Conservation (phyloP, 2,797 vertebrate genomes). For the Eidolon dupreanum region DNA sequence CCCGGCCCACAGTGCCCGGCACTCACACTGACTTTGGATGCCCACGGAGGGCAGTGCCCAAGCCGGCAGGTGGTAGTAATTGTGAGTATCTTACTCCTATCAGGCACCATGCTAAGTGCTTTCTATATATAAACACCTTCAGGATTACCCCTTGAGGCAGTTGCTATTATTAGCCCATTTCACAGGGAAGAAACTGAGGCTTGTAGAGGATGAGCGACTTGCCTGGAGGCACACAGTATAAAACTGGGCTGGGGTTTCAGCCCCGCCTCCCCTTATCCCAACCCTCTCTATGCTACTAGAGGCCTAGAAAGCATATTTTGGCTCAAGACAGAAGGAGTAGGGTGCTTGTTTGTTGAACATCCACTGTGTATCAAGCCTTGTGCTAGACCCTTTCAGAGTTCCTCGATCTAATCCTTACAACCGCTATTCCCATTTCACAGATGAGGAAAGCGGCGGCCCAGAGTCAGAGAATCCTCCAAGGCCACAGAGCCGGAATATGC, state of each 20-base stretch:
- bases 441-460: neutral
- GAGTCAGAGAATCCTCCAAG: neutral
- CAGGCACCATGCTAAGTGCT: neutral
- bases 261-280: neutral
- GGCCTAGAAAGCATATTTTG: neutral
- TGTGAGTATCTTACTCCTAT: rapidly evolving
- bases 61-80: rapidly evolving
- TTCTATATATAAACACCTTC: neutral
- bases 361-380: neutral
- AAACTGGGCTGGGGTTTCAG: neutral
- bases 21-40: rapidly evolving
- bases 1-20: rapidly evolving
- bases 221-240: neutral
- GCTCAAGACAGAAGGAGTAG: neutral
- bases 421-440: neutral
- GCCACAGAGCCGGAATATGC: neutral
- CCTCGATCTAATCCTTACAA: no score
- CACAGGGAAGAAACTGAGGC: neutral
- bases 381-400: neutral
- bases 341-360: neutral
- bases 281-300: neutral
- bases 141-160: neutral
- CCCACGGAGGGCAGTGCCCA: neutral
- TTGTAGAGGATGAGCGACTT: neutral
- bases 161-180: neutral